Evolutionary conservation across 2,888 invertebrate species (phyloP), one percentile per base, ranked within the genome.

Genomic region (Stenotaenia linearis): DNA sequence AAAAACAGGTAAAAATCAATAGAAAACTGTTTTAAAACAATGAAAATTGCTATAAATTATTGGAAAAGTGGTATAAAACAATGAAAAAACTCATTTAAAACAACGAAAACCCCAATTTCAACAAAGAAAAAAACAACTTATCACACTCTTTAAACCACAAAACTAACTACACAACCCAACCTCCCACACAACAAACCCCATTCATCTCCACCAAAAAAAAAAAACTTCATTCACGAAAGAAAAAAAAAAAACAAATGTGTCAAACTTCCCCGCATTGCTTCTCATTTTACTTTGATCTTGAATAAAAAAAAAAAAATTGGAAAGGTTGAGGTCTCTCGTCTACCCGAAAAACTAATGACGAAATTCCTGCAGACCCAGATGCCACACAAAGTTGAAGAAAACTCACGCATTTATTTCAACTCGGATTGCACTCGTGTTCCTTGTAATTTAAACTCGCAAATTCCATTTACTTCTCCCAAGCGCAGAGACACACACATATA

Each of bases 381-480:
- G 69, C 69, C 69, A 69, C 69, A 69, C 69, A 69, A 69, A 69
- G 69, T 69, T 69, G 69, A 69, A 69, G 69, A 69, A 69, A 69
- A 69, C n/a, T 69, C 69, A 23, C 25, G 69, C 69, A 69, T 69
- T 69, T 69, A 69, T 69, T 69, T 69, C 69, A 69, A 69, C 69
- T 69, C 6, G 45, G 45, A 45, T 45, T 45, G 69, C 69, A 69
- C 69, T 69, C 69, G 69, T 69, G 69, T 69, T 69, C 61, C 69
- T 69, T 69, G 69, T 69, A 69, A 69, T 69, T 69, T 69, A 69
- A 69, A 28, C 69, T 12, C n/a, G 28, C 25, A 69, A 69, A 69
- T 69, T 69, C 69, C 69, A 69, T 69, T 69, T 69, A 69, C 25
- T 69, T 28, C 25, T 15, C 4, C 50, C 50, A 18, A 9, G 69